phyloP scores from a whole-genome alignment of 2,797 vertebrate species.

The Poeciliopsis paucimaculata region DNA sequence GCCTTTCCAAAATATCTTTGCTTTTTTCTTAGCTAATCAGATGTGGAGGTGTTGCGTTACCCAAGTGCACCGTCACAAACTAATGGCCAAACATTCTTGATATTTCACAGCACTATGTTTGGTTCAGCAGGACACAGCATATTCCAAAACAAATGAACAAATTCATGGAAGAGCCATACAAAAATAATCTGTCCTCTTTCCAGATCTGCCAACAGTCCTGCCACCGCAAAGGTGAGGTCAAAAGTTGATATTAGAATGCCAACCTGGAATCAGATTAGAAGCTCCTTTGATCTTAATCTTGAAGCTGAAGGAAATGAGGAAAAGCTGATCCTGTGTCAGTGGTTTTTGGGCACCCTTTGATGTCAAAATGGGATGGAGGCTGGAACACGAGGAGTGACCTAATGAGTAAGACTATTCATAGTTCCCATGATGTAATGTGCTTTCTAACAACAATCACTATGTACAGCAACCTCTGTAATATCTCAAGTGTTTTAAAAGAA shows the following conservation, averaged over 20 bases:
- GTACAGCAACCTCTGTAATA: constrained; percentile 8
- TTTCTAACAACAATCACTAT: constrained; percentile 10
- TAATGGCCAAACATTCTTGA: too few relatives aligned
- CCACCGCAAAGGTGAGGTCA: constrained; percentile 28
- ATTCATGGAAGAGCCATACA: not conserved
- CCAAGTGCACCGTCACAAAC: too few relatives aligned
- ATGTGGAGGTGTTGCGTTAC: too few relatives aligned
- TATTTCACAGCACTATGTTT: not conserved
- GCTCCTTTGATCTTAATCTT: constrained; percentile 68
- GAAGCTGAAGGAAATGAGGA: constrained; percentile 64
- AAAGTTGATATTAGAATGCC: constrained; percentile 52
- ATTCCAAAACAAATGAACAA: not conserved
- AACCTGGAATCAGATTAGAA: constrained; percentile 66
- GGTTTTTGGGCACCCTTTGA: constrained; percentile 64
- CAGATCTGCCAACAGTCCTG: not conserved
- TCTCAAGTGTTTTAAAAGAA: constrained; percentile 39
- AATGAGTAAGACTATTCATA: constrained; percentile 47
- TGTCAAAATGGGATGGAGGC: constrained; percentile 48
- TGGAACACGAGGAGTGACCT: constrained; percentile 49
- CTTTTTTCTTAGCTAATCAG: not conserved
- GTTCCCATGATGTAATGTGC: constrained; percentile 62
- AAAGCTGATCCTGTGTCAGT: constrained; percentile 64
- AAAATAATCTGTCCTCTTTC: not conserved
- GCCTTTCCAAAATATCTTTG: not conserved
- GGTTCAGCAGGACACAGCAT: not conserved